Evolutionary conservation across 2,113 vertebrate genomes (phyloP), one percentile per base, ranked within the genome.

Genomic region (Phycodurus eques): DNA sequence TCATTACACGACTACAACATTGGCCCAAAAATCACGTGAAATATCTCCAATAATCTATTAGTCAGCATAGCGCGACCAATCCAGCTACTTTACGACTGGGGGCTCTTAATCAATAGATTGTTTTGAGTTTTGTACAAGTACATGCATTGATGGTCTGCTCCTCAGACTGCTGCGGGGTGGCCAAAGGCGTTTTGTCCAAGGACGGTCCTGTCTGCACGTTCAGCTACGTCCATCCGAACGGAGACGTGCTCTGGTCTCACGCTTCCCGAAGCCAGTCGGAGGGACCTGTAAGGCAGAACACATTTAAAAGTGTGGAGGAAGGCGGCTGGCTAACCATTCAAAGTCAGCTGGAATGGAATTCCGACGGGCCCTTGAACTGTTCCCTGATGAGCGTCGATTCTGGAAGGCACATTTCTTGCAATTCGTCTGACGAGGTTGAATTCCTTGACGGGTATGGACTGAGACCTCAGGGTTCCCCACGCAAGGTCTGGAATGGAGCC

Each of bases 161-260:
- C 33, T 56, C 73, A 91, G 90, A 88, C 57, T 84, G 83, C 11
- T 61, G 27, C 22, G 51, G 39, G 14, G 11, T 0, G 1, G 56
- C 17, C 8, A 14, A 72, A 0, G 61, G 15, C 0, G 1, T 0
- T 17, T 1, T 22, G 22, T 76, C 5, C 0, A 11, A 12, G 0
- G 8, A 17, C 0, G 47, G 63, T 1, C 75, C 71, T 0, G 4
- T 4, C 8, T 91, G 90, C 72, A 86, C n/a, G 59, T 91, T 91
- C 80, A 59, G 13, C 6, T 4, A 61, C 0, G 85, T 88, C 39
- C 46, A 84, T 70, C 85, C 84, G 0, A 84, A 85, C 0, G 83
- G 71, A 47, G 77, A 88, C 1, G 87, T 91, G 14, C 74, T 87
- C 71, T 91, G 90, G 90, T 88, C 85, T 61, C 62, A 79, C 0